These are phyloP conservation scores for Drosophila virilis DNA, from an alignment of 1,140 invertebrate species.

Conservation along the genomic window DNA sequence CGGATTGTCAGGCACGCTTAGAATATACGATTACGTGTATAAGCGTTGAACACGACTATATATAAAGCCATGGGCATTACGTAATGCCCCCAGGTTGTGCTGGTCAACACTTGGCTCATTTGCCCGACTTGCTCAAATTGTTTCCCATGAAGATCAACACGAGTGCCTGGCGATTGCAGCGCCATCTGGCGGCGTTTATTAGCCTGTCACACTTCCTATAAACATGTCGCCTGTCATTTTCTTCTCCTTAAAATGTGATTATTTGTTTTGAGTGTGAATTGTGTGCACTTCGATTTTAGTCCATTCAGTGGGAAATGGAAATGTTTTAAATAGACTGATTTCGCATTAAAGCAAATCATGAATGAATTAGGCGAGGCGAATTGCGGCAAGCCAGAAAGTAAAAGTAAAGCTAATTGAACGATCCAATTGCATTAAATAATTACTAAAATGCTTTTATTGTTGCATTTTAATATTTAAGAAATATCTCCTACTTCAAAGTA, in stretches of 20 bases:
- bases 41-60: constrained; percentile 5
- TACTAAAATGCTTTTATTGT: not conserved
- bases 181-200: constrained; percentile 23
- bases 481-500: too few species aligned
- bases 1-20: constrained; percentile 45
- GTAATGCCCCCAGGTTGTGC: constrained; percentile 33
- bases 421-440: not conserved
- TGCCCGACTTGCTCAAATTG: not conserved
- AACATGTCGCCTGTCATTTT: not conserved
- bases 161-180: constrained; percentile 15
- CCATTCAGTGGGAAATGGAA: not conserved
- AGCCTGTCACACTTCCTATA: constrained; percentile 1
- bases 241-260: not conserved
- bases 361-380: constrained; percentile 1
- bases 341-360: constrained; percentile 4
- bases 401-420: constrained; percentile 7
- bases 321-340: constrained; percentile 6
- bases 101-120: constrained; percentile 6
- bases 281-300: not conserved
- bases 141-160: constrained; percentile 11
- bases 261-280: not conserved
- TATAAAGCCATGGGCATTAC: constrained; percentile 27
- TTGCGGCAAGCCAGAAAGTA: constrained; percentile 4
- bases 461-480: too few species aligned
- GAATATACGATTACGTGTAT: constrained; percentile 28